Percentiles rank a stretch among this genome's conserved stretches.
Evolutionary conservation across 2,888 invertebrate species (phyloP).

Genomic region (Taphrorychus bicolor): DNA sequence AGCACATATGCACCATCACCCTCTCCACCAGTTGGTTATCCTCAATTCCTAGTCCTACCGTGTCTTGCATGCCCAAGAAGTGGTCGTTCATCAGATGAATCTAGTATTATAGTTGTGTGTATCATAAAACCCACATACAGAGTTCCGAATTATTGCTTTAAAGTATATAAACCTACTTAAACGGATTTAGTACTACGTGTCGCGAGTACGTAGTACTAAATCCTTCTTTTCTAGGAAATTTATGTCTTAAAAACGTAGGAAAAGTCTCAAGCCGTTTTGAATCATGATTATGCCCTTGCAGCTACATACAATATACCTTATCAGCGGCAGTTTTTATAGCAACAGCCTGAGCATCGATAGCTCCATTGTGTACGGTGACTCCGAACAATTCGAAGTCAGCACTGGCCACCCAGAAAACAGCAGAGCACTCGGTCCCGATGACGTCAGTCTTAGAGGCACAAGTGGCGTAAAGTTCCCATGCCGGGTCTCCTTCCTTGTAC

Average conservation of each 20-base stretch:
- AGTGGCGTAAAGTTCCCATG: slow-evolving; percentile 22
- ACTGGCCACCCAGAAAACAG: slow-evolving; percentile 22
- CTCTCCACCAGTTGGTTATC: not conserved
- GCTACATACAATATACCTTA: not conserved
- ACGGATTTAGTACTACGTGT: too few species aligned
- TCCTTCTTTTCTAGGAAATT: too few species aligned
- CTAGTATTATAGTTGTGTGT: too few species aligned
- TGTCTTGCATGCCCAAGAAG: slow-evolving; percentile 23
- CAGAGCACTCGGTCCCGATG: slow-evolving; percentile 21
- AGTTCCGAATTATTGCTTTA: too few species aligned
- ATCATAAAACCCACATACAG: too few species aligned
- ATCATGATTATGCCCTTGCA: too few species aligned
- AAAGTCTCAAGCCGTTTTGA: too few species aligned
- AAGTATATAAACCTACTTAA: too few species aligned
- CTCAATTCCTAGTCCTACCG: slow-evolving; percentile 21
- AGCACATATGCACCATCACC: slow-evolving; percentile 20
- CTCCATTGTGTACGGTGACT: slow-evolving; percentile 21
- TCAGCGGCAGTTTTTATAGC: slow-evolving; percentile 23
- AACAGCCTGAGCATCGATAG: slow-evolving; percentile 28
- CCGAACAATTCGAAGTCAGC: slow-evolving; percentile 17
- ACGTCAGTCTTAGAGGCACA: slow-evolving; percentile 11
- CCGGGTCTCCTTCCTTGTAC: slow-evolving; percentile 28
- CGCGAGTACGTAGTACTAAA: too few species aligned
- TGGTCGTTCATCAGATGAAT: slow-evolving; percentile 22
- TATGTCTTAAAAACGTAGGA: too few species aligned